Conservation (phyloP, 30 jellyfish, hydroid and myxozoan genomes). For the Rhopilema esculentum region DNA sequence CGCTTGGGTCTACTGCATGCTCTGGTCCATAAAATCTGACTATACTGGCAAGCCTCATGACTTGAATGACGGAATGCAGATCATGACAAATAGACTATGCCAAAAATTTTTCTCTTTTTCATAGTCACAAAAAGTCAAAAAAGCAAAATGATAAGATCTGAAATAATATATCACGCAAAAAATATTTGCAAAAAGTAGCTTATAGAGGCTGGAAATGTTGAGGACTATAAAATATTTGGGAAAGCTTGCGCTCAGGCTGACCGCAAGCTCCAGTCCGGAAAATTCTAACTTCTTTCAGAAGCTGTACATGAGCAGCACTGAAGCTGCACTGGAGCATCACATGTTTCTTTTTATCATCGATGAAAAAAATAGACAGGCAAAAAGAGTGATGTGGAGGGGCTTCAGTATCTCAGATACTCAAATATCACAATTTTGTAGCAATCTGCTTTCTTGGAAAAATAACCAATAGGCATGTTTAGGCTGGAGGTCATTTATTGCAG, state of each 20-base stretch:
- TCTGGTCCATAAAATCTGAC: background rate
- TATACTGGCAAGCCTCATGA: background rate
- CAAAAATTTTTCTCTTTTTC: background rate
- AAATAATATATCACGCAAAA: background rate
- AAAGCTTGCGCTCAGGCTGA: background rate
- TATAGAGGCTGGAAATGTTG: background rate
- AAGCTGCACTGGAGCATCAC: background rate
- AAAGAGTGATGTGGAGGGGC: no score
- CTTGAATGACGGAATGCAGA: background rate
- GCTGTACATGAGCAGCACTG: no score
- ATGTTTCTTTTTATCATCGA: no score
- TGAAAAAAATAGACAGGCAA: no score
- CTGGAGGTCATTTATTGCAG: no score
- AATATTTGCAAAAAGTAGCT: background rate
- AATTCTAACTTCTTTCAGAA: background rate
- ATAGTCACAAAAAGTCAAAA: background rate
- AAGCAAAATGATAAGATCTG: no score
- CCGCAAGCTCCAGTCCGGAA: background rate
- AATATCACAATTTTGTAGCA: no score
- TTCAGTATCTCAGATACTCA: no score
- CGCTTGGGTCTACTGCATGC: background rate
- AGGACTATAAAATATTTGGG: background rate
- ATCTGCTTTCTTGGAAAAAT: no score
- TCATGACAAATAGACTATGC: background rate
- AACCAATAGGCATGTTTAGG: no score